Base-by-base conservation (phyloP, 2,797 vertebrate genomes). In the Mus minutoides region DNA sequence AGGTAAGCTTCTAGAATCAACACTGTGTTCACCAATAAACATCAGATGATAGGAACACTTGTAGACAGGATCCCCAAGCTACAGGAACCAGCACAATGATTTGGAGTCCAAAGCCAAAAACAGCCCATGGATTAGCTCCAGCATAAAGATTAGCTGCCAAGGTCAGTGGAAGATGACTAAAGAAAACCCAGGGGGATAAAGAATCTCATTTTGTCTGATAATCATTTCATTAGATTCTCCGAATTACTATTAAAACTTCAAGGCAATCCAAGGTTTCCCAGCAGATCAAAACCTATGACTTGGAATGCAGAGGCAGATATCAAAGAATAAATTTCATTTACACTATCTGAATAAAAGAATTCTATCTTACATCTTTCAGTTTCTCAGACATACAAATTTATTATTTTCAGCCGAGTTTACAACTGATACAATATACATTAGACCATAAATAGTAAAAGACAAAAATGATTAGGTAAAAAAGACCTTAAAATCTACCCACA, bases 51-150 rank as follows among this genome's bases (percentile, higher is more conserved):
- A 75, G n/a, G 73, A 94, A 31, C 22, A 90, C 76, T 21, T 73
- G n/a, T 52, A 67, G n/a, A 19, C 43, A 94, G 54, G 40, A 87
- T 60, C 82, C 31, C 52, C 71, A 87, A 62, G 75, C 49, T 93
- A 96, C 22, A 24, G 6, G 13, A 92, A 46, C 88, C 54, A 62
- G 37, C 54, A 91, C 46, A 77, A 3, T 43, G 19, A 92, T 92
- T 79, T 94, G n/a, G 79, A 96, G 94, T 78, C 24, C 85, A 92
- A 94, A 95, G 5, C 40, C 43, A 62, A 37, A 91, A 92, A 19
- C 37, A 77, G 22, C n/a, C 11, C 69, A 80, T 89, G n/a, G 19
- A 89, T 62, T 83, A 89, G 80, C 31, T 71, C 26, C 10, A 56
- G 24, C 60, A 17, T 43, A 84, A 83, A 73, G 16, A 86, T 76